phyloP scores from a whole-genome alignment of 30 jellyfish, hydroid and myxozoan genomes.

The Hydractinia echinata region DNA sequence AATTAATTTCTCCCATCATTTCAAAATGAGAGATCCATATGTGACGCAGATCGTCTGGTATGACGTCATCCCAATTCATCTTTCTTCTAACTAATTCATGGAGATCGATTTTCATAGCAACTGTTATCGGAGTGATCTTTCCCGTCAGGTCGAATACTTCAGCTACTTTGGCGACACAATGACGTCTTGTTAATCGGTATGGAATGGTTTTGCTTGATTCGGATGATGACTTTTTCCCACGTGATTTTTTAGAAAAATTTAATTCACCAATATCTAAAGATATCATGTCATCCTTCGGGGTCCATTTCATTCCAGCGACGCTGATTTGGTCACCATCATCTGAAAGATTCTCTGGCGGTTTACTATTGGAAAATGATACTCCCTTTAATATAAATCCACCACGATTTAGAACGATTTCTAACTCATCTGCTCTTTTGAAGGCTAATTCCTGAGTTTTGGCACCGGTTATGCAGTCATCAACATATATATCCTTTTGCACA shows the following conservation, averaged over 20 bases:
- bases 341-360: background rate
- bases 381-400: conserved; percentile 8
- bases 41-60: background rate
- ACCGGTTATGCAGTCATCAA: conserved; percentile 28
- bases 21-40: background rate
- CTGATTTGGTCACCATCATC: no score
- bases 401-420: conserved; percentile 4
- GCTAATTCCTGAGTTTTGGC: background rate
- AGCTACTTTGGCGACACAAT: conserved; percentile 3
- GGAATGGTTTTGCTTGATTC: background rate
- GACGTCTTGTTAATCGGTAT: conserved; percentile 4
- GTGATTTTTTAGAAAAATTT: no score
- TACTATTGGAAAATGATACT: background rate
- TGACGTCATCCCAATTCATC: background rate
- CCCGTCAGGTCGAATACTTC: background rate
- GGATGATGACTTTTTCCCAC: background rate
- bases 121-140: background rate
- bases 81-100: background rate
- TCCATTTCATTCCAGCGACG: background rate
- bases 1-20: background rate
- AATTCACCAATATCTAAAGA: no score
- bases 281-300: no score
- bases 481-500: conserved; percentile 17
- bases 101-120: background rate
- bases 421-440: conserved; percentile 18